Conservation (phyloP, 2,797 vertebrate genomes). For the Semaprochilodus insignis region DNA sequence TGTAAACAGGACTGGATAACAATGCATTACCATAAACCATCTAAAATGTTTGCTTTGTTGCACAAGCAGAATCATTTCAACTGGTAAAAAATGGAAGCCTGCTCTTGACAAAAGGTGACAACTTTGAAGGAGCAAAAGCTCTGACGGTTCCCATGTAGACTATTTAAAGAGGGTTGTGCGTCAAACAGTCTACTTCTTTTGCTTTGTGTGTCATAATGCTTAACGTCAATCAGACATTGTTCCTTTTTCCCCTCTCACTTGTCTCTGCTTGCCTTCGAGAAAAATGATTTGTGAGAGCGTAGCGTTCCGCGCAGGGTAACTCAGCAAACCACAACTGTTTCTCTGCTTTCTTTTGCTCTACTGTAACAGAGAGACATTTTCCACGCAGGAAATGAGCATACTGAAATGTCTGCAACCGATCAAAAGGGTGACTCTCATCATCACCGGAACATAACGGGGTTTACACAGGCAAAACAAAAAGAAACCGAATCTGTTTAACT, state of each 20-base stretch:
- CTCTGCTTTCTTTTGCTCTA: slow-evolving; percentile 27
- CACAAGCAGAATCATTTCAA: slow-evolving; percentile 16
- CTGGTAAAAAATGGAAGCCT: background rate
- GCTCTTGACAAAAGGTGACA: background rate
- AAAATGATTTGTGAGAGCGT: slow-evolving; percentile 30
- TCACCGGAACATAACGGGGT: background rate
- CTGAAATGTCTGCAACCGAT: slow-evolving; percentile 35
- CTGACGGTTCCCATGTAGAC: slow-evolving; percentile 18
- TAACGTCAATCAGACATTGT: slow-evolving; percentile 9
- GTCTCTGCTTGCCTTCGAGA: slow-evolving; percentile 14
- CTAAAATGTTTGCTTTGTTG: slow-evolving; percentile 10
- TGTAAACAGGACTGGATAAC: slow-evolving; percentile 39
- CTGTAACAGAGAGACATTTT: slow-evolving; percentile 30
- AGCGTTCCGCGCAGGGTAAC: slow-evolving; percentile 29
- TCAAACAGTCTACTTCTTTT: background rate
- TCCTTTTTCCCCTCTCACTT: slow-evolving; percentile 14
- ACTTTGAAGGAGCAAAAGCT: slow-evolving; percentile 20
- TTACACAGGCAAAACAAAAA: background rate
- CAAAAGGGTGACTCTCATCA: slow-evolving; percentile 24
- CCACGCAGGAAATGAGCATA: slow-evolving; percentile 52
- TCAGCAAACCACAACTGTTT: slow-evolving; percentile 43
- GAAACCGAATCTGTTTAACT: background rate
- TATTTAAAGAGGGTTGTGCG: background rate
- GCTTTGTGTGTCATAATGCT: slow-evolving; percentile 4
- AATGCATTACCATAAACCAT: slow-evolving; percentile 12